Base-by-base conservation (phyloP, 2,888 invertebrate species). In the Cheilosia soror region DNA sequence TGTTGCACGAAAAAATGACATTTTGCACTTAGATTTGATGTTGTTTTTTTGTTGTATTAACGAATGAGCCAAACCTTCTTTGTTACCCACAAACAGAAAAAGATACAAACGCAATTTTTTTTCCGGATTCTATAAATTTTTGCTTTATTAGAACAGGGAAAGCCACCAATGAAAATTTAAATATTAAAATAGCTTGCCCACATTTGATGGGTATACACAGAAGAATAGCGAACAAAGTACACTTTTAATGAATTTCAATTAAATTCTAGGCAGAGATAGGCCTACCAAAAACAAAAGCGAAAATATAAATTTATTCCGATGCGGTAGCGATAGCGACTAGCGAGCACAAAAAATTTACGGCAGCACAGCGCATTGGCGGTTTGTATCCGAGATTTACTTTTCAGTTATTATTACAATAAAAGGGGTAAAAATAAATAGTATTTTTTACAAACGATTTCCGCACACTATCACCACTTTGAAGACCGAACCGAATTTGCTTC, bases 1-100 rank as follows among this genome's bases (percentile, higher is more conserved):
- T 58, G 69, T 80, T 44, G 55, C 71, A 33, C 84, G 84, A 84
- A 84, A 84, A 5, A 84, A 37, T 66, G 84, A 84, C 84, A 84
- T 84, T 53, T 80, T 75, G 69, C 37, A 60, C 33, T 57, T 31
- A 25, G 4, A 15, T 73, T 73, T 49, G 47, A 13, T 68, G n/a
- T 7, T 58, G 27, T 55, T 53, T 2, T 6, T 60, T 73, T 49
- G 33, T 62, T 37, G 40, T 42, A 44, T 25, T 15, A 53, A 53
- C 25, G 9, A 68, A 29, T 60, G 47, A 33, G 29, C 25, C 47
- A 15, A 55, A 65, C 47, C 58, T 49, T 20, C 9, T 65, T 65
- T 47, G 6, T 55, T 57, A 75, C 25, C 44, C 33, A 33, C 25
- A 60, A 57, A 58, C 11, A 53, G 40, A 66, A 2, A 3, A 25